Conservation (phyloP, 2,113 vertebrate species). For the Tachysurus fulvidraco region DNA sequence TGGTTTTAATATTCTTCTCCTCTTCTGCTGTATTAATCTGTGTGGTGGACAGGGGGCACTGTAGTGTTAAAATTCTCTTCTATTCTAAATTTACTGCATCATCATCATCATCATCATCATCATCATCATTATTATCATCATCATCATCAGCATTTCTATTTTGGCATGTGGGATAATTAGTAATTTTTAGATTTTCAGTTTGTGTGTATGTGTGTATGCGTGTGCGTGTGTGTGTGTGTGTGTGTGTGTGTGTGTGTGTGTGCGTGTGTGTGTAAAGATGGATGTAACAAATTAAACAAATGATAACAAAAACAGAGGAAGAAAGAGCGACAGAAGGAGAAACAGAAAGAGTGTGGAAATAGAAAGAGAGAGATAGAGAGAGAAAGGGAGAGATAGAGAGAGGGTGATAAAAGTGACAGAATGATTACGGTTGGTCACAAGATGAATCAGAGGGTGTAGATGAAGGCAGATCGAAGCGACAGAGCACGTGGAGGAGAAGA, state of each 20-base stretch:
- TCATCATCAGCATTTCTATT: background rate
- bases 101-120: background rate
- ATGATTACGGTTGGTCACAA: background rate
- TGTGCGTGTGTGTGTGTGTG: constrained; percentile 8
- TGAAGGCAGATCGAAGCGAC: background rate
- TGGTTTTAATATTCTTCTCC: background rate
- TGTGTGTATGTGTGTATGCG: background rate
- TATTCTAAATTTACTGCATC: background rate
- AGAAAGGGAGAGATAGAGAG: too few relatives aligned
- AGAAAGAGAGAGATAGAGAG: background rate
- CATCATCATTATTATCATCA: background rate
- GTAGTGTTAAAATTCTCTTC: background rate
- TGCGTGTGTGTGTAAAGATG: background rate
- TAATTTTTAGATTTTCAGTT: background rate
- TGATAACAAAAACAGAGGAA: background rate
- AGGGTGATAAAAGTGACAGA: background rate
- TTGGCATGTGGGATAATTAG: background rate
- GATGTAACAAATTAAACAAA: background rate
- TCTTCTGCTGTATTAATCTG: background rate
- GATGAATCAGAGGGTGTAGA: constrained; percentile 1
- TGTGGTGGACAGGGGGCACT: constrained; percentile 8
- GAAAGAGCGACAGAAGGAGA: background rate
- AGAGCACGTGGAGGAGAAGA: background rate
- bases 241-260: background rate
- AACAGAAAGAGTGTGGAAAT: background rate